Evolutionary conservation across 2,888 invertebrate genomes (phyloP).

Genomic region (Parnassius mnemosyne): DNA sequence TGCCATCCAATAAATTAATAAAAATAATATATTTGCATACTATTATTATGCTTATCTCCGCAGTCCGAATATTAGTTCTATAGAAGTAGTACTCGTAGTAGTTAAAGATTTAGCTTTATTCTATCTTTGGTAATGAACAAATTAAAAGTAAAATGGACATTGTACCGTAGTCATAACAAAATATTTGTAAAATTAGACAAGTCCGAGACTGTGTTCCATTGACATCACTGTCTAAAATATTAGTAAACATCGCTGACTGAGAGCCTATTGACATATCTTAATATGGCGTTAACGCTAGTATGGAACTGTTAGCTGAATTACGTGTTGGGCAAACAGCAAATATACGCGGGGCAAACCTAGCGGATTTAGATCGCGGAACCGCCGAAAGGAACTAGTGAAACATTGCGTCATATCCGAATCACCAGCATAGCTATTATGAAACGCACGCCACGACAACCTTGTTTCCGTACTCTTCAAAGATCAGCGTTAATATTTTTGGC

Average conservation of each 20-base stretch:
- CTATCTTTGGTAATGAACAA: no score
- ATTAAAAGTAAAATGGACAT: no score
- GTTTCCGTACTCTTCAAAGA: slow-evolving; percentile 7
- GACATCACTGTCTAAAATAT: slow-evolving; percentile 23
- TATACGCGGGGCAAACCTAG: slow-evolving; percentile 43
- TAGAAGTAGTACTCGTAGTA: no score
- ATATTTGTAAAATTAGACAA: neutral
- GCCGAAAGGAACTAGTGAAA: slow-evolving; percentile 34
- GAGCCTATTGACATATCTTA: slow-evolving; percentile 38
- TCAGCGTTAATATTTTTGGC: slow-evolving; percentile 21
- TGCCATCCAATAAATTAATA: no score
- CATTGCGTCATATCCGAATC: slow-evolving; percentile 48
- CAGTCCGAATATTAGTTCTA: no score
- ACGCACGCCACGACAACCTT: slow-evolving; percentile 14
- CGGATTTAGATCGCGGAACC: slow-evolving; percentile 50
- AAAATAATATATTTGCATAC: no score
- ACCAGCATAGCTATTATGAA: slow-evolving; percentile 14
- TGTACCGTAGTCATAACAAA: no score
- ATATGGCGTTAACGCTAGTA: slow-evolving; percentile 37
- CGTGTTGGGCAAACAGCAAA: slow-evolving; percentile 48
- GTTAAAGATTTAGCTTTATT: no score
- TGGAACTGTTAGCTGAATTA: slow-evolving; percentile 34
- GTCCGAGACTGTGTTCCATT: slow-evolving; percentile 8
- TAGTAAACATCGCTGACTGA: slow-evolving; percentile 9
- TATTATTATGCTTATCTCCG: no score